Percentiles rank a stretch among this genome's conserved stretches.
Evolutionary conservation across 2,888 invertebrate genomes (phyloP).

Genomic region (Phrixothrix hirtus): DNA sequence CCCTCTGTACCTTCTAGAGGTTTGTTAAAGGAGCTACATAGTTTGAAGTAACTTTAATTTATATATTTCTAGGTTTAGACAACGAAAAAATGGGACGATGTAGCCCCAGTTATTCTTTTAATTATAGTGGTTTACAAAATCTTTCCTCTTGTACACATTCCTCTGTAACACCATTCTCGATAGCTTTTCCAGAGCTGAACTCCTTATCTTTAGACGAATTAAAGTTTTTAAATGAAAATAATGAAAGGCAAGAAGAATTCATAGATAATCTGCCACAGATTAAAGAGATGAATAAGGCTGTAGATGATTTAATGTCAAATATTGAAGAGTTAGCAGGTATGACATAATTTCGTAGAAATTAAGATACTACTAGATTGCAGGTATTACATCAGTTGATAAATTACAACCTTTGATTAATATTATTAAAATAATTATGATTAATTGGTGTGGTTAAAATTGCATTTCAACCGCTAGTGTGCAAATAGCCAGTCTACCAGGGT

Average conservation of each 20-base stretch:
- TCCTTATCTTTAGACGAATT: slow-evolving; percentile 66
- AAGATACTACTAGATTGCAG: too few species aligned
- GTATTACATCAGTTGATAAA: too few species aligned
- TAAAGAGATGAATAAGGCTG: slow-evolving; percentile 67
- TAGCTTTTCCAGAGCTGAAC: slow-evolving; percentile 59
- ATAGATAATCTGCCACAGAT: slow-evolving; percentile 70
- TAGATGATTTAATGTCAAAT: slow-evolving; percentile 72
- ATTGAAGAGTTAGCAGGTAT: slow-evolving; percentile 74
- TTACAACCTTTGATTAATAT: too few species aligned
- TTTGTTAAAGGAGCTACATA: slow-evolving; percentile 1
- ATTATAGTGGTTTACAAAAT: slow-evolving; percentile 37
- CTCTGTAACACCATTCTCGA: slow-evolving; percentile 33
- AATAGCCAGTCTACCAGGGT: too few species aligned
- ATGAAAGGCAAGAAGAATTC: slow-evolving; percentile 74
- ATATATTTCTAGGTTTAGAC: slow-evolving; percentile 40
- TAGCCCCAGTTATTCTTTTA: slow-evolving; percentile 46
- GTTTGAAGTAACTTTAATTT: slow-evolving; percentile 1
- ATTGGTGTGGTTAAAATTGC: too few species aligned
- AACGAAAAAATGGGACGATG: slow-evolving; percentile 42
- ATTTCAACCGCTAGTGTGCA: too few species aligned
- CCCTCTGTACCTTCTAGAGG: slow-evolving; percentile 21
- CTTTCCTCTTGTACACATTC: too few species aligned
- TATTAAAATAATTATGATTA: too few species aligned
- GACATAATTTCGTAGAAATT: too few species aligned
- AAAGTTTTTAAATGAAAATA: slow-evolving; percentile 68